A percentile compares a stretch with the other conserved stretches of the same genome.
phyloP scores from a whole-genome alignment of 2,888 invertebrate species.

The Calliphora vomitoria region DNA sequence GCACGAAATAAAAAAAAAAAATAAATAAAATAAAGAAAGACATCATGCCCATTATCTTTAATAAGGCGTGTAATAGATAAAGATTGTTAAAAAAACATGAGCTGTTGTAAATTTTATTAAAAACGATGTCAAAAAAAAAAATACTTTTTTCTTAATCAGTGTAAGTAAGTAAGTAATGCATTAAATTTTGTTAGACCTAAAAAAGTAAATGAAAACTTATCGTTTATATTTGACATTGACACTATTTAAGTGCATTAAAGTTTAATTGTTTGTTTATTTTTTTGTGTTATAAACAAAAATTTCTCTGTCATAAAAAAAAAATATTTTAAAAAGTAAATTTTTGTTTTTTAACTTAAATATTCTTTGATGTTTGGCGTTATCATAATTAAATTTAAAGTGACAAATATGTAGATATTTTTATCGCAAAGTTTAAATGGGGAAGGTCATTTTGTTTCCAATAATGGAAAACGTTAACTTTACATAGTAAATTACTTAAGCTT shows the following conservation, averaged over 20 bases:
- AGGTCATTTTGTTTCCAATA: background rate
- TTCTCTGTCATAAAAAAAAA: background rate
- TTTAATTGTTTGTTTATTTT: conserved; percentile 35
- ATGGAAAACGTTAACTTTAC: background rate
- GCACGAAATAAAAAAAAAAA: background rate
- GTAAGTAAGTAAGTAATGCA: background rate
- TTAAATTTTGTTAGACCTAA: background rate
- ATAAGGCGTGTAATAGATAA: conserved; percentile 14
- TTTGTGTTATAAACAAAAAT: background rate
- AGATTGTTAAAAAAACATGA: background rate
- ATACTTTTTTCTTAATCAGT: conserved; percentile 30
- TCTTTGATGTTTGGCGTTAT: background rate
- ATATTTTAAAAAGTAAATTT: background rate
- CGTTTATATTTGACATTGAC: conserved; percentile 64
- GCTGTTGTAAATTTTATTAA: conserved; percentile 3
- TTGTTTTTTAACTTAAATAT: background rate
- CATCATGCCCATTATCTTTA: conserved; percentile 2
- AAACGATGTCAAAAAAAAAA: background rate
- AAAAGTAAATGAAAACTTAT: conserved; percentile 19
- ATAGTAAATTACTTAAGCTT: background rate
- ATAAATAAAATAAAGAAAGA: background rate
- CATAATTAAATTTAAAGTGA: background rate
- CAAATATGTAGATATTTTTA: background rate
- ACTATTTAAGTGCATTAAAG: conserved; percentile 50
- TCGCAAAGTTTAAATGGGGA: background rate